Evolutionary conservation across 2,888 invertebrate species (phyloP), one percentile per base, ranked within the genome.

Genomic region (Caenorhabditis sp.): DNA sequence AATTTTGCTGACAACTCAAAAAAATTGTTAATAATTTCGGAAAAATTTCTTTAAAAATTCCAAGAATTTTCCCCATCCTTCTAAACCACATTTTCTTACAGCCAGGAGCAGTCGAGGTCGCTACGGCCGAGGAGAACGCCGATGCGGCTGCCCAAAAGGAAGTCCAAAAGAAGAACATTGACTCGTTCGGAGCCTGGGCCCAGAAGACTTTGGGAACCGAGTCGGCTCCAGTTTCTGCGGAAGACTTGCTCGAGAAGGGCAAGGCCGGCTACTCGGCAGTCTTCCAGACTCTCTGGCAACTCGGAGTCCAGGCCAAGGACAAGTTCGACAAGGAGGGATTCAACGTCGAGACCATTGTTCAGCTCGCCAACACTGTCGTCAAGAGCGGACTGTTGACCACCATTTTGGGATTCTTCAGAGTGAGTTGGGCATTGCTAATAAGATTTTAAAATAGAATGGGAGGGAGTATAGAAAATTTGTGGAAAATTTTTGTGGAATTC

Each of bases 231-330:
- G 70, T 90, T 77, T 78, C 86, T 18, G 81, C 78, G 60, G 89
- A 84, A n/a, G 90, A 90, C 74, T 80, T 90, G 44, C 74, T 86
- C 65, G 89, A 90, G 77, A 90, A 90, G 85, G 90, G 90, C 69
- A 90, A 90, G 77, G 83, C 85, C 70, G 90, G 88, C 37, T 90
- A 88, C 79, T 80, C 83, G 11, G 87, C 88, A 22, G 89, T 90
- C 56, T 89, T 90, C 87, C 81, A 87, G 51, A 88, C 90, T 9
- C 80, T 90, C 68, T 88, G 89, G 88, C 82, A 85, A 40, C 80
- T 90, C 15, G 90, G 85, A 64, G 58, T 82, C 22, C 70, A 82
- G 69, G 87, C 88, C 32, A 82, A 84, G 64, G 88, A 88, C 35
- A 88, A 88, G 80, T 87, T 88, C 83, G 82, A 71, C 47, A 76